Conservation (phyloP, 2,797 vertebrate genomes). For the Vireo griseus region DNA sequence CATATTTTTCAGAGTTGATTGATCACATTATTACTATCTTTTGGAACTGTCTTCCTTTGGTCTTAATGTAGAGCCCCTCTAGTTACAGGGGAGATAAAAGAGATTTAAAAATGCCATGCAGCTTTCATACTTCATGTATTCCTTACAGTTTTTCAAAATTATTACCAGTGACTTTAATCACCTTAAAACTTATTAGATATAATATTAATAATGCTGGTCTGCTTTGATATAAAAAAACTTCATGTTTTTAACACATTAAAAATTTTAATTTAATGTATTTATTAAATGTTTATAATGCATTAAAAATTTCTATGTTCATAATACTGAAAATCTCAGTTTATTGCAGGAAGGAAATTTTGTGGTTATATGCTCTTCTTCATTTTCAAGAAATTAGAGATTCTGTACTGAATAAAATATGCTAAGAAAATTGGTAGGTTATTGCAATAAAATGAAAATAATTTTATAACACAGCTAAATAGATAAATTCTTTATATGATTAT, state of each 20-base stretch:
- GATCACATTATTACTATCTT: not conserved
- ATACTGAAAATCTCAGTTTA: not conserved
- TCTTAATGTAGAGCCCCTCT: not conserved
- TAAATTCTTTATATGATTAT: not conserved
- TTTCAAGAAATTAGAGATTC: not conserved
- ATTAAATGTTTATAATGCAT: not conserved
- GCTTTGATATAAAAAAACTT: not conserved
- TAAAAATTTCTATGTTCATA: not conserved
- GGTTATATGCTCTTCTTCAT: not conserved
- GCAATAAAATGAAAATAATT: not conserved
- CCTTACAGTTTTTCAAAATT: not conserved
- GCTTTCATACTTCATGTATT: not conserved
- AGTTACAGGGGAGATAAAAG: not conserved
- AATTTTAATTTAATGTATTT: not conserved
- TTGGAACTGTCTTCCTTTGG: not conserved
- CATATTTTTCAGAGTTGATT: not conserved
- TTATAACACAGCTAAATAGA: not conserved
- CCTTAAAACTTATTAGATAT: not conserved
- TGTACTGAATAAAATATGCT: not conserved
- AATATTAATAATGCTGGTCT: not conserved
- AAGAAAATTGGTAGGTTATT: not conserved
- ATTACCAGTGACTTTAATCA: not conserved
- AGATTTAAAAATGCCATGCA: not conserved
- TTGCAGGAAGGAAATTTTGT: not conserved
- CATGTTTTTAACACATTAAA: not conserved